These are phyloP conservation scores for Agrotis ipsilon DNA, from an alignment of 2,888 invertebrate species.

Conservation along the genomic window DNA sequence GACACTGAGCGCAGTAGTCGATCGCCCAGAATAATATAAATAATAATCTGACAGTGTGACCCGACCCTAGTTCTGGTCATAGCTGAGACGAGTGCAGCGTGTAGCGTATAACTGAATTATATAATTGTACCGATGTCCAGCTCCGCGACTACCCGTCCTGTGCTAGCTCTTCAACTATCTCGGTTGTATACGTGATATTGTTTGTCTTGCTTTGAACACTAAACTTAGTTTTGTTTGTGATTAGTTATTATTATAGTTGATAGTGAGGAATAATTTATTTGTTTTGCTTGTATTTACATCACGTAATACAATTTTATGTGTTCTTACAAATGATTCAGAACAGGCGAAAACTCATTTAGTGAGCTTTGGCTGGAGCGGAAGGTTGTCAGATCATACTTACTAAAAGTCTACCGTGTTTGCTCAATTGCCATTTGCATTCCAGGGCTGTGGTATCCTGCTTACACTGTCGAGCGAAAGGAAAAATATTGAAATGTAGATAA, in stretches of 20 bases:
- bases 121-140: slow-evolving; percentile 71
- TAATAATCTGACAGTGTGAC: slow-evolving; percentile 39
- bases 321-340: too few relatives aligned
- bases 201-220: slow-evolving; percentile 32
- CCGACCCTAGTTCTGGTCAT: slow-evolving; percentile 50
- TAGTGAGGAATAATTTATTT: background rate
- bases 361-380: too few relatives aligned
- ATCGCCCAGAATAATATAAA: too few relatives aligned
- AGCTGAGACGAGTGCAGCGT: slow-evolving; percentile 69
- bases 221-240: background rate
- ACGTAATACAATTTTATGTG: too few relatives aligned
- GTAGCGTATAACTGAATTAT: slow-evolving; percentile 76
- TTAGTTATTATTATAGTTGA: background rate
- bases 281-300: background rate
- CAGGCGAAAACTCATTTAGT: too few relatives aligned
- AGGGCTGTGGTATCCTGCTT: too few relatives aligned
- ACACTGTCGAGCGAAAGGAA: too few relatives aligned
- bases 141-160: slow-evolving; percentile 42
- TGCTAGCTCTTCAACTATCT: slow-evolving; percentile 54
- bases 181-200: slow-evolving; percentile 46
- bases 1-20: too few relatives aligned
- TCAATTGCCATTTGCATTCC: too few relatives aligned
- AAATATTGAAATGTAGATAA: too few relatives aligned
- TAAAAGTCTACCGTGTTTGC: too few relatives aligned
- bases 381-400: too few relatives aligned